Conservation (phyloP, 2,888 invertebrate species). For the Pycnomerus fuliginosus region DNA sequence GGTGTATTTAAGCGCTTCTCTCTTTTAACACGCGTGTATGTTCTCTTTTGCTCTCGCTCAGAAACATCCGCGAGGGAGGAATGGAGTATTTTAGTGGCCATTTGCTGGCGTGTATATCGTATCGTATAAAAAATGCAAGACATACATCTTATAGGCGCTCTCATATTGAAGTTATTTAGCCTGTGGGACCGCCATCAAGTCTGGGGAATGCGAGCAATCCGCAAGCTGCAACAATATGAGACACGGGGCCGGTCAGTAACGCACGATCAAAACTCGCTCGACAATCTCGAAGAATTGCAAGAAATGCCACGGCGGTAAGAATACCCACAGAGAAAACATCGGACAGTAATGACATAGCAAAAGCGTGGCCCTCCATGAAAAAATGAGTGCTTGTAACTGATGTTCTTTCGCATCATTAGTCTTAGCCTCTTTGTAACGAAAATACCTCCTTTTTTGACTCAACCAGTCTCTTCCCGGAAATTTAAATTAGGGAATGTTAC, state of each 20-base stretch:
- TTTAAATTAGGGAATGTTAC: too few relatives aligned
- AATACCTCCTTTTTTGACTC: too few relatives aligned
- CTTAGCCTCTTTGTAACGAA: too few relatives aligned
- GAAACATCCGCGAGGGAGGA: background rate
- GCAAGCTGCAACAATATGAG: slow-evolving; percentile 17
- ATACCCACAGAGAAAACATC: slow-evolving; percentile 9
- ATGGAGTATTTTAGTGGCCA: slow-evolving; percentile 5
- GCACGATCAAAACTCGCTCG: slow-evolving; percentile 21
- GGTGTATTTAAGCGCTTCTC: too few relatives aligned
- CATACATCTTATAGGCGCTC: slow-evolving; percentile 27
- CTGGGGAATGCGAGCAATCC: slow-evolving; percentile 30
- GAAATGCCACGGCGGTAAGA: slow-evolving; percentile 17
- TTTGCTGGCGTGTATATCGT: slow-evolving; percentile 8
- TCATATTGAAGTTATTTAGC: slow-evolving; percentile 30
- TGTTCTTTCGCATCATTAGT: too few relatives aligned
- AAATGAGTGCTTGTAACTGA: too few relatives aligned
- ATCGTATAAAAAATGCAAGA: slow-evolving; percentile 4
- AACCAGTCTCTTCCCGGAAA: too few relatives aligned
- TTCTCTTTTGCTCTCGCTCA: too few relatives aligned
- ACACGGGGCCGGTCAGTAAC: slow-evolving; percentile 21
- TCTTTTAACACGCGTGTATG: too few relatives aligned
- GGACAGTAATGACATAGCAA: slow-evolving; percentile 8
- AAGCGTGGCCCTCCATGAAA: too few relatives aligned
- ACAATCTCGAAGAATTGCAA: slow-evolving; percentile 23
- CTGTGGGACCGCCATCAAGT: slow-evolving; percentile 29